Evolutionary conservation across 2,113 vertebrate species (phyloP), one percentile per base, ranked within the genome.

Genomic region (Campylomormyrus tamandua): DNA sequence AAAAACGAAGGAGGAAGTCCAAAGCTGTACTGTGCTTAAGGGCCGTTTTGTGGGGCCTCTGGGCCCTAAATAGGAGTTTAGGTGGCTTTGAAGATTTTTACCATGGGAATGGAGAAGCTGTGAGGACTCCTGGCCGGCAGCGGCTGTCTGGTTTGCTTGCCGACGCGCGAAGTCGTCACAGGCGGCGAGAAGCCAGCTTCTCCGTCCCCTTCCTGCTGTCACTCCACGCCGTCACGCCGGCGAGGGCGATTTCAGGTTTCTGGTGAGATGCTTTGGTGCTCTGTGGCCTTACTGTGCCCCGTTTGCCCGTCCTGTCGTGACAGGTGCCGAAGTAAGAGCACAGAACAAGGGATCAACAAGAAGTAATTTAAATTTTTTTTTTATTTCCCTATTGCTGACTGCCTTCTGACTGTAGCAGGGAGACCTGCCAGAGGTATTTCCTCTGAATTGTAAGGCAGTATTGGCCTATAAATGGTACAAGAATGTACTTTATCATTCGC

Each of bases 1-100:
- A 50, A 80, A 89, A 92, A 92, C 92, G 86, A 90, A 91, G 90
- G 89, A 90, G n/a, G 9, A 90, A 90, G 86, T 90, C 87, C 89
- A 90, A 10, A 46, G 89, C 35, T 53, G 58, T 66, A 10, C 58
- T 2, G 9, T 11, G 9, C 2, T 66, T 10, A 66, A 66, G 58
- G 21, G 53, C 1, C 2, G 19, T 70, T 31, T 31, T 27, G 9
- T 70, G n/a, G 62, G 6, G 27, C 70, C 5, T 17, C 13, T 5
- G 0, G 35, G 70, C 1, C 31, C 1, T 77, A 39, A 77, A 39
- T 19, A 77, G 31, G 70, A 17, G 31, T 77, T 39, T 15, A 74
- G 3, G 70, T 74, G 70, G 27, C 10, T 74, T 91, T 39, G 24
- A 88, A 85, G 90, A 91, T 17, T 91, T 52, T 90, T 83, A 83